A percentile compares a stretch with the other conserved stretches of the same genome.
phyloP scores from a whole-genome alignment of 1,140 invertebrate genomes.

The Micrasema longulum region DNA sequence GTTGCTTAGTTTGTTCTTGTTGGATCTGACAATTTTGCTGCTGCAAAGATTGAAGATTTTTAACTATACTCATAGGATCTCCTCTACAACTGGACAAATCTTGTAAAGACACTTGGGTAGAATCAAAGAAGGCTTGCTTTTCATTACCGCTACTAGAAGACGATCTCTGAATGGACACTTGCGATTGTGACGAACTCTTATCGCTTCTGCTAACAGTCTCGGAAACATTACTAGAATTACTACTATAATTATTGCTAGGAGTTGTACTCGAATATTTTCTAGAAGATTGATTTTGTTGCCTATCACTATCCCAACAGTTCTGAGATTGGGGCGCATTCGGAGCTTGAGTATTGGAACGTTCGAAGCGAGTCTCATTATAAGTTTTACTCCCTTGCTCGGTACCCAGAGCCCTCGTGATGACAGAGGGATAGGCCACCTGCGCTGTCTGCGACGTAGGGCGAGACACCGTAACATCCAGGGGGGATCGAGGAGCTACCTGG shows the following conservation, averaged over 20 bases:
- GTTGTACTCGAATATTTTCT: constrained; percentile 45
- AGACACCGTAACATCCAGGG: constrained; percentile 75
- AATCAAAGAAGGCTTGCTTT: constrained; percentile 70
- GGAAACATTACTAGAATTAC: constrained; percentile 39
- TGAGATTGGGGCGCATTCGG: constrained; percentile 59
- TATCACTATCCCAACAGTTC: constrained; percentile 65
- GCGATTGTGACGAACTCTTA: constrained; percentile 32
- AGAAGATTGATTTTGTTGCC: constrained; percentile 47
- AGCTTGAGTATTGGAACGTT: constrained; percentile 67
- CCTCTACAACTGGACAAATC: constrained; percentile 78
- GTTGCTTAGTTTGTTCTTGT: constrained; percentile 61
- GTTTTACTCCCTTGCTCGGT: constrained; percentile 70
- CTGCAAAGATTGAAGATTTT: constrained; percentile 75
- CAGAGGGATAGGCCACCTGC: constrained; percentile 77
- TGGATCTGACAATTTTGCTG: constrained; percentile 73
- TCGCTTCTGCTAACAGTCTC: constrained; percentile 41
- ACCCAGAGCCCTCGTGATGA: constrained; percentile 77
- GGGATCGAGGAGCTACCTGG: constrained; percentile 75
- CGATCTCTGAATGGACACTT: constrained; percentile 42
- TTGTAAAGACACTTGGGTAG: constrained; percentile 72
- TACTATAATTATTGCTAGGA: constrained; percentile 58
- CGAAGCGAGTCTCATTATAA: constrained; percentile 72
- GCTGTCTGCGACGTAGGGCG: constrained; percentile 72
- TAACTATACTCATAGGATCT: constrained; percentile 81
- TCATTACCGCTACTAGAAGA: constrained; percentile 55